Evolutionary conservation across 2,888 invertebrate species (phyloP).

Genomic region (Itoplectis maculator): DNA sequence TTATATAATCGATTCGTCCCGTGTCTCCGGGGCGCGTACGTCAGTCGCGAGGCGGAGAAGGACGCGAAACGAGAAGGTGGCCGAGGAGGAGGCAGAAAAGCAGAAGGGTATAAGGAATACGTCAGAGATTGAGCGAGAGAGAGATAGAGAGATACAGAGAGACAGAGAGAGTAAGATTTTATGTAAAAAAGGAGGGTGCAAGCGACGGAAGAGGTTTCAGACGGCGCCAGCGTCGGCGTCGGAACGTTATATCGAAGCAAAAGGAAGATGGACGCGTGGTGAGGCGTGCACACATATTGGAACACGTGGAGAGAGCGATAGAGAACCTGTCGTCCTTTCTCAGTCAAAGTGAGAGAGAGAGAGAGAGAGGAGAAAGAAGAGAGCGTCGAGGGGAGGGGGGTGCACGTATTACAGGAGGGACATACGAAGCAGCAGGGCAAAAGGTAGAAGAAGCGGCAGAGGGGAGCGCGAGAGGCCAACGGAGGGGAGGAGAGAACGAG

Average conservation of each 20-base stretch:
- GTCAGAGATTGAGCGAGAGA: neutral
- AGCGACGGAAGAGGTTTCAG: constrained; percentile 48
- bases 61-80: neutral
- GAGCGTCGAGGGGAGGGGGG: neutral
- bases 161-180: too few relatives aligned
- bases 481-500: constrained; percentile 14
- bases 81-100: neutral
- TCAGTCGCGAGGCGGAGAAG: constrained; percentile 13
- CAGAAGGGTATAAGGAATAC: constrained; percentile 26
- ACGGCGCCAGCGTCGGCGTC: constrained; percentile 54
- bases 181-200: constrained; percentile 27
- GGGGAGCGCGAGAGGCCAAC: neutral
- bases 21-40: neutral
- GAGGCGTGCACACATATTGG: constrained; percentile 11
- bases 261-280: constrained; percentile 25
- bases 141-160: too few relatives aligned
- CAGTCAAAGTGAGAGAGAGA: neutral
- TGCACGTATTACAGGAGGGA: neutral
- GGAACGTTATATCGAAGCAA: constrained; percentile 32
- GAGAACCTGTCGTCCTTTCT: too few relatives aligned
- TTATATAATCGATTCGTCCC: constrained; percentile 48
- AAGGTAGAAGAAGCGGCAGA: neutral
- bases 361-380: neutral
- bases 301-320: constrained; percentile 6
- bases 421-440: constrained; percentile 11